A percentile compares a stretch with the other conserved stretches of the same genome.
phyloP scores from a whole-genome alignment of 1,140 invertebrate genomes.

The Aphaenogaster ashmeadi region DNA sequence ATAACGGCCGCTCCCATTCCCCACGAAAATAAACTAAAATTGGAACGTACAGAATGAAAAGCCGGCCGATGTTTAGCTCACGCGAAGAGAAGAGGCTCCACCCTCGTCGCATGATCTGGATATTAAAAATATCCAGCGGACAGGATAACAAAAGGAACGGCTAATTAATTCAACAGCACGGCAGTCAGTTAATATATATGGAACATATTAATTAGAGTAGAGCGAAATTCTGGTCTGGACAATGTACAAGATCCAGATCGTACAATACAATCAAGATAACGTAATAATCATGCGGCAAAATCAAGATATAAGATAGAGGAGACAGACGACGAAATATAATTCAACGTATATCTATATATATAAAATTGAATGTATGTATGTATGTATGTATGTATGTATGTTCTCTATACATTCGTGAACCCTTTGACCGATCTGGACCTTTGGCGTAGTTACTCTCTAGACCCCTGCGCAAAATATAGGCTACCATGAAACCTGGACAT shows the following conservation, averaged over 20 bases:
- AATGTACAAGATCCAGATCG: neutral
- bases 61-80: constrained; percentile 59
- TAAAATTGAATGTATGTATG: too few species aligned
- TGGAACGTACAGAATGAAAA: constrained; percentile 66
- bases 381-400: too few species aligned
- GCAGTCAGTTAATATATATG: neutral
- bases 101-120: neutral
- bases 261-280: neutral
- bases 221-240: neutral
- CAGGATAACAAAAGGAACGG: neutral
- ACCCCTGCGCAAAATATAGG: too few species aligned
- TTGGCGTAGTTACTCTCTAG: too few species aligned
- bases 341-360: neutral
- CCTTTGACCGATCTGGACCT: too few species aligned
- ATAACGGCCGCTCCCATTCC: constrained; percentile 62
- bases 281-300: neutral
- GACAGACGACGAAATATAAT: neutral
- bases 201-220: constrained; percentile 29
- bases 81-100: constrained; percentile 15
- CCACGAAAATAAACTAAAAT: constrained; percentile 68
- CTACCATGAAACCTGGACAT: too few species aligned
- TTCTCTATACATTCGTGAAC: too few species aligned
- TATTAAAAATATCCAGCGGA: constrained; percentile 33
- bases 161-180: constrained; percentile 27
- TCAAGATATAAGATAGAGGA: neutral